Conservation (phyloP, 2,888 invertebrate species). For the Sarcophaga carnaria region DNA sequence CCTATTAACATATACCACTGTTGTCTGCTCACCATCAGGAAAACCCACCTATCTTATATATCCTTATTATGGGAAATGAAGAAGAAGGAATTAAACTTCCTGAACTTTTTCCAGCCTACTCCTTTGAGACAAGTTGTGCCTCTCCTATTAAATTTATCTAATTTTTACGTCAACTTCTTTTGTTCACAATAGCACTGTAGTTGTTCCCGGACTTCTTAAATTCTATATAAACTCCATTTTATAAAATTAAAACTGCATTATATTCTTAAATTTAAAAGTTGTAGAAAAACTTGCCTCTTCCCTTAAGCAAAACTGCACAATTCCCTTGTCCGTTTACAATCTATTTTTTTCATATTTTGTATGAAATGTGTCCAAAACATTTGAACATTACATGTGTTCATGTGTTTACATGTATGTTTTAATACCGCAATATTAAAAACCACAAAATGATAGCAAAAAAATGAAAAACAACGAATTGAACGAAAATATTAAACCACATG, state of each 20-base stretch:
- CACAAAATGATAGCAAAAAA: constrained; percentile 52
- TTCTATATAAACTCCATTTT: neutral
- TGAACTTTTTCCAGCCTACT: no score
- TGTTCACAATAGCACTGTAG: no score
- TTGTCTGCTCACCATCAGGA: no score
- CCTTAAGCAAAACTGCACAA: neutral
- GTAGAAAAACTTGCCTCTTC: neutral
- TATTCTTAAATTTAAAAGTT: neutral
- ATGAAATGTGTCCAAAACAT: constrained; percentile 61
- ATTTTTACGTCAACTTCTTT: no score
- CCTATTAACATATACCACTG: no score
- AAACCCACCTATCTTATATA: no score
- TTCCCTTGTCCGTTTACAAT: neutral
- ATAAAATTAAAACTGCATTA: neutral
- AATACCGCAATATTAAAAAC: constrained; percentile 62
- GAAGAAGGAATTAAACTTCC: no score
- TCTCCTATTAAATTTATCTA: no score
- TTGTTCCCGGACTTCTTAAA: no score
- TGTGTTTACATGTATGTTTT: constrained; percentile 40
- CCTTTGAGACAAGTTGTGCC: no score
- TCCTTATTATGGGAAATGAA: no score
- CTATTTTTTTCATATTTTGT: neutral
- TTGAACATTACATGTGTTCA: constrained; percentile 12
- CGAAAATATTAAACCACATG: constrained; percentile 63
- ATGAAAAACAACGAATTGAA: constrained; percentile 6